These are phyloP conservation scores for Enteromius anoplus DNA, from an alignment of 2,797 vertebrate species.

Conservation along the genomic window DNA sequence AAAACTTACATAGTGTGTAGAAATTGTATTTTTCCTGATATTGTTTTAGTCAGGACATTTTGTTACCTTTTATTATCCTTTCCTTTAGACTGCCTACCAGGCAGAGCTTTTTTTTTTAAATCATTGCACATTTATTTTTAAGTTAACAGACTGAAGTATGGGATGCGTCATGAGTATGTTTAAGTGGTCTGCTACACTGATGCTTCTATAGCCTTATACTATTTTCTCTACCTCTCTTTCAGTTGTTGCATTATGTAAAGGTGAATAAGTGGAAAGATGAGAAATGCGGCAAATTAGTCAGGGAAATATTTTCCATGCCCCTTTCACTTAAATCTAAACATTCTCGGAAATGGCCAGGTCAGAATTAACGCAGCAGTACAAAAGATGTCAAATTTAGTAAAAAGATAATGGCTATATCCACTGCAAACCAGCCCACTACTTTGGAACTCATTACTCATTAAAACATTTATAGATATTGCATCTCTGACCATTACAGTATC, in stretches of 20 bases:
- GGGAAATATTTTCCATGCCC: conserved; percentile 16
- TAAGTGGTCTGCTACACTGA: neutral
- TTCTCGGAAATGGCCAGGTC: conserved; percentile 7
- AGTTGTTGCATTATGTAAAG: conserved; percentile 20
- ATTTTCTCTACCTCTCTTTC: neutral
- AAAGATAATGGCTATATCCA: conserved; percentile 22
- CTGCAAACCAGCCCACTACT: conserved; percentile 19
- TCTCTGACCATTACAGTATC: conserved; percentile 28
- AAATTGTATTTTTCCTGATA: neutral
- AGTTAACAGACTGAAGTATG: neutral
- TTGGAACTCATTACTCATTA: conserved; percentile 31
- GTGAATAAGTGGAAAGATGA: neutral
- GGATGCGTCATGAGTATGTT: conserved; percentile 15
- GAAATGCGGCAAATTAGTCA: conserved; percentile 23
- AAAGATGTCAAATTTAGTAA: conserved; percentile 12
- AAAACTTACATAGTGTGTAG: neutral
- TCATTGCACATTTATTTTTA: neutral
- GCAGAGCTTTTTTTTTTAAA: neutral
- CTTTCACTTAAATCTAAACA: conserved; percentile 29
- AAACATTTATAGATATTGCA: conserved; percentile 30
- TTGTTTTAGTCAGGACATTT: neutral
- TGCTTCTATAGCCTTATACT: neutral
- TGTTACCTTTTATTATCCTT: neutral
- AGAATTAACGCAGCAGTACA: conserved; percentile 19
- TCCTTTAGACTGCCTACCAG: neutral